Base-by-base conservation (phyloP, 2,113 vertebrate species). In the Tiliqua scincoides region DNA sequence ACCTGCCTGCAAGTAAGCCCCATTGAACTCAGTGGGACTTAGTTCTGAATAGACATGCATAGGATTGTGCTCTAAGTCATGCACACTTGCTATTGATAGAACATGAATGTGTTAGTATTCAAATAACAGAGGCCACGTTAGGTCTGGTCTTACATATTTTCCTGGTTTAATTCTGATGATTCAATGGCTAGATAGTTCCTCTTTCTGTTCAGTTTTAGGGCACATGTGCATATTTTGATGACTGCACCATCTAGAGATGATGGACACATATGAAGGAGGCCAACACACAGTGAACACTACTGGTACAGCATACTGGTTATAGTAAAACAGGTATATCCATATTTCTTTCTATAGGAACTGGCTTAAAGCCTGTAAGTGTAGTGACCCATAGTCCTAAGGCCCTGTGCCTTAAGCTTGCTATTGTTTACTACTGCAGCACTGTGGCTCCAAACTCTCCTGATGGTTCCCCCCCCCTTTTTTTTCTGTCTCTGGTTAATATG, bases 241-340 rank as follows among this genome's bases (percentile, higher is more conserved):
- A 8, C 37, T 43, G 20, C 21, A 23, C 7, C 40, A 43, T 14
- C 3, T 4, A 73, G 71, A 23, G 1, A 17, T 73, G 71, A 30
- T 40, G 37, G 21, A 20, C 20, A 37, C 40, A 35, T 72, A 18
- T 72, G 70, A 72, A 37, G 2, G 35, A 32, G 32, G 70, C 37
- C 70, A 40, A 8, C n/a, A 23, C 20, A 20, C 18, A 72, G 18
- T 48, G 87, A 90, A 93, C 17, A 59, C 21, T 3, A 32, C 75
- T 35, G n/a, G 7, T 1, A 32, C n/a, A 71, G 17, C 68, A 71
- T 32, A 17, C 30, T 82, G 61, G 81, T 73, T 90, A 89, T 91
- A 94, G 83, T 92, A 85, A 90, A 93, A 93, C 87, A 62, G 84
- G 90, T 92, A 90, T 52, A 91, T 91, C 92, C 48, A 82, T 92